Conservation (phyloP, 2,113 vertebrate species). For the Platysteira castanea region DNA sequence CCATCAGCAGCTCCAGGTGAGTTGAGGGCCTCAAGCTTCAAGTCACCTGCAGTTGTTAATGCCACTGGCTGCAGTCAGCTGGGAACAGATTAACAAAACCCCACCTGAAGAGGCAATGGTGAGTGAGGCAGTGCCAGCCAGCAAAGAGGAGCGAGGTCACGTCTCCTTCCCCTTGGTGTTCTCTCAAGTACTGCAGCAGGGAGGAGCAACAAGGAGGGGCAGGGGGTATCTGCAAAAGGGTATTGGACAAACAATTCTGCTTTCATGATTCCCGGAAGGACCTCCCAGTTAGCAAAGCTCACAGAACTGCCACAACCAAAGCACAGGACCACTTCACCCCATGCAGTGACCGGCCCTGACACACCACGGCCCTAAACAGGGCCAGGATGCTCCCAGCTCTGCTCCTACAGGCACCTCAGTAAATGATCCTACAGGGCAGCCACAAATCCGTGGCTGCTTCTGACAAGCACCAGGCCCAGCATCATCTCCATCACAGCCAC, state of each 20-base stretch:
- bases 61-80: not conserved
- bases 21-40: not conserved
- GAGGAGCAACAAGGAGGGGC: not conserved
- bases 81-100: not conserved
- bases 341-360: not conserved
- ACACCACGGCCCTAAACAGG: not conserved
- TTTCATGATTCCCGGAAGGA: not conserved
- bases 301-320: not conserved
- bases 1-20: slow-evolving; percentile 29
- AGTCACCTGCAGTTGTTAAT: not conserved
- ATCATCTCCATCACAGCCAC: not conserved
- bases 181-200: not conserved
- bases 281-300: not conserved
- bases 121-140: not conserved
- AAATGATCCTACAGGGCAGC: not conserved
- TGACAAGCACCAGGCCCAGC: not conserved
- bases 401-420: not conserved
- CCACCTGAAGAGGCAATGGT: not conserved
- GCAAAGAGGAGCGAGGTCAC: not conserved
- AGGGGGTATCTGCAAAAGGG: not conserved
- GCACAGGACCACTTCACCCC: not conserved
- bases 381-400: not conserved
- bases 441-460: accelerated
- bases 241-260: not conserved
- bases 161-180: not conserved